phyloP scores from a whole-genome alignment of 2,113 vertebrate species.

The Cyprinodon variegatus region DNA sequence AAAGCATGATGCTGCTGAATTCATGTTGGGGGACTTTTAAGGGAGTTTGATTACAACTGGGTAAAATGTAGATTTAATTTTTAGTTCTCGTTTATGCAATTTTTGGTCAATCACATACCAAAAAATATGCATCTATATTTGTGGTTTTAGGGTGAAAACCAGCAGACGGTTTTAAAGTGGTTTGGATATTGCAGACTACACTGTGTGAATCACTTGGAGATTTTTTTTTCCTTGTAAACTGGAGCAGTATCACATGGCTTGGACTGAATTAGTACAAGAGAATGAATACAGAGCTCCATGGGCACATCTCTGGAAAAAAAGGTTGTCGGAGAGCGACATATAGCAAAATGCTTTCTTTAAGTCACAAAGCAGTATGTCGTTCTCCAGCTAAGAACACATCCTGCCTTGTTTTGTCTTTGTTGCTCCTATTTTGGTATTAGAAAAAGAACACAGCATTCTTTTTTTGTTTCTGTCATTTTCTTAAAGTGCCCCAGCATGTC shows the following conservation, averaged over 20 bases:
- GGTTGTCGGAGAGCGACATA: constrained; percentile 3
- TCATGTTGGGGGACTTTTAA: no score
- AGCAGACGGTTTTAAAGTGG: no score
- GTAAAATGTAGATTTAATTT: no score
- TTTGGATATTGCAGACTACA: no score
- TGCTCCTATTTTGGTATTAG: not conserved
- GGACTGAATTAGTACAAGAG: not conserved
- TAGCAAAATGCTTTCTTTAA: constrained; percentile 27
- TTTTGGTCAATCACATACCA: no score
- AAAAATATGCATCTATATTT: no score
- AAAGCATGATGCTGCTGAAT: no score
- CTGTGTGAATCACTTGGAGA: no score
- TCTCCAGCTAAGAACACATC: constrained; percentile 8
- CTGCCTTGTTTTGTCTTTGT: constrained; percentile 28
- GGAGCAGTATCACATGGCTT: not conserved
- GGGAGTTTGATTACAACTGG: no score
- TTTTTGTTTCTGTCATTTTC: constrained; percentile 23
- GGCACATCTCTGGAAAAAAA: constrained; percentile 12
- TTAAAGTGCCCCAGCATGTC: constrained; percentile 21
- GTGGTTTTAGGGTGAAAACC: no score
- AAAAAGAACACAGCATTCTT: constrained; percentile 21
- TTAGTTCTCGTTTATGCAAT: no score
- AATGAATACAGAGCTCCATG: not conserved
- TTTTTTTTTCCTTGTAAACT: no score
- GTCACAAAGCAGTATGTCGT: constrained; percentile 14